Percentiles rank a stretch among this genome's conserved stretches.
Evolutionary conservation across 2,797 vertebrate genomes (phyloP).

Genomic region (Bufotes viridis): DNA sequence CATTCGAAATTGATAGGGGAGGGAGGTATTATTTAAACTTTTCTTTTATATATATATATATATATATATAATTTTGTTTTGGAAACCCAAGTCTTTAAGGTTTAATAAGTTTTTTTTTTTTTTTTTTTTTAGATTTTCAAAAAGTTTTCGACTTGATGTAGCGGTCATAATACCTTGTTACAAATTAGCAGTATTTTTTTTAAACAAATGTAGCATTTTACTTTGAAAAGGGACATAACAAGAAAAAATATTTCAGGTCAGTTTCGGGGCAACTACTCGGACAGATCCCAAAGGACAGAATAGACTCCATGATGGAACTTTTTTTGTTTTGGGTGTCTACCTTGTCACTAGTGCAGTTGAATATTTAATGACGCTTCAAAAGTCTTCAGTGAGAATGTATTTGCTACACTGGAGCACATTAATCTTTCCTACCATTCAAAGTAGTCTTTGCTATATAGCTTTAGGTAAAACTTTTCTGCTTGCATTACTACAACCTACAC

Average conservation of each 20-base stretch:
- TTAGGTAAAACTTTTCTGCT: constrained; percentile 17
- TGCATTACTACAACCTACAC: background rate
- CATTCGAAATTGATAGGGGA: background rate
- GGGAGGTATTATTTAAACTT: background rate
- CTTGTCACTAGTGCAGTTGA: constrained; percentile 7
- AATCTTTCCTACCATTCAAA: constrained; percentile 24
- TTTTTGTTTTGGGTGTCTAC: constrained; percentile 31
- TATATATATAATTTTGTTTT: background rate
- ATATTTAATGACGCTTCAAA: constrained; percentile 38
- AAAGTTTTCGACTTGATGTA: constrained; percentile 67
- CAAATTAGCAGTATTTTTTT: constrained; percentile 70
- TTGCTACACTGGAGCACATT: constrained; percentile 34
- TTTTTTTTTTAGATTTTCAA: constrained; percentile 1
- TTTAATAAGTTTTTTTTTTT: no score
- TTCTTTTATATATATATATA: no score
- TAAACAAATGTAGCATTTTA: constrained; percentile 58
- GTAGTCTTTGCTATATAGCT: constrained; percentile 22
- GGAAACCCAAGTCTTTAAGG: constrained; percentile 13
- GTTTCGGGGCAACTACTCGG: constrained; percentile 26
- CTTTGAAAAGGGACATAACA: constrained; percentile 44
- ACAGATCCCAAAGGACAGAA: constrained; percentile 22
- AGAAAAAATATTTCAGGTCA: constrained; percentile 46
- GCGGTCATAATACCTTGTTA: constrained; percentile 70
- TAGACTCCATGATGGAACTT: constrained; percentile 21
- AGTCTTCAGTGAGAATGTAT: constrained; percentile 48